A percentile compares a stretch with the other conserved stretches of the same genome.
phyloP scores from a whole-genome alignment of 2,888 invertebrate genomes.

The Trichopria drosophilae region DNA sequence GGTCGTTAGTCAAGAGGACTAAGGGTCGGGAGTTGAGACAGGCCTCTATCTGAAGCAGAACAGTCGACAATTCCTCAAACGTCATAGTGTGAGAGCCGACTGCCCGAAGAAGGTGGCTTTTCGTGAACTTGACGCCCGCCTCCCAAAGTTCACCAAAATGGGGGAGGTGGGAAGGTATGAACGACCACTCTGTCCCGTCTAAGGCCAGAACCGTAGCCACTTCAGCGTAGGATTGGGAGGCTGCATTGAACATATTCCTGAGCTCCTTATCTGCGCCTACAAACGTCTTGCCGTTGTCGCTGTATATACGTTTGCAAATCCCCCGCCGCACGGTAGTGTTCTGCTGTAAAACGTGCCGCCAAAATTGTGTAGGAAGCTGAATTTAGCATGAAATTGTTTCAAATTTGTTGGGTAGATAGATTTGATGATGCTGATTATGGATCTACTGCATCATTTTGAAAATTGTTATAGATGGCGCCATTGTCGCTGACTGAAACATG shows the following conservation, averaged over 20 bases:
- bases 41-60: slow-evolving; percentile 2
- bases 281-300: slow-evolving; percentile 11
- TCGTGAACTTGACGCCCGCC: slow-evolving; percentile 1
- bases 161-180: slow-evolving; percentile 7
- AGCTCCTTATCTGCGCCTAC: slow-evolving; percentile 5
- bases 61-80: slow-evolving; percentile 8
- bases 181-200: slow-evolving; percentile 4
- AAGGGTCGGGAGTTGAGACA: slow-evolving; percentile 9
- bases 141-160: slow-evolving; percentile 11
- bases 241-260: slow-evolving; percentile 12
- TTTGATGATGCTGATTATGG: too few species aligned
- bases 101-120: not conserved
- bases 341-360: too few species aligned
- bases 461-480: too few species aligned
- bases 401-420: too few species aligned
- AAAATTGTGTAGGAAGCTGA: too few species aligned
- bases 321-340: too few species aligned
- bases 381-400: too few species aligned
- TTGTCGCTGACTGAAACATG: too few species aligned
- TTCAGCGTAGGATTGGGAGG: slow-evolving; percentile 7
- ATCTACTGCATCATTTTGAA: too few species aligned
- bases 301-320: slow-evolving; percentile 18
- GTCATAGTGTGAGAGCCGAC: not conserved
- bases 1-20: not conserved
- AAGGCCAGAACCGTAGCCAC: slow-evolving; percentile 7